Evolutionary conservation across 2,888 invertebrate genomes (phyloP), one percentile per base, ranked within the genome.

Genomic region (Formica aserva): DNA sequence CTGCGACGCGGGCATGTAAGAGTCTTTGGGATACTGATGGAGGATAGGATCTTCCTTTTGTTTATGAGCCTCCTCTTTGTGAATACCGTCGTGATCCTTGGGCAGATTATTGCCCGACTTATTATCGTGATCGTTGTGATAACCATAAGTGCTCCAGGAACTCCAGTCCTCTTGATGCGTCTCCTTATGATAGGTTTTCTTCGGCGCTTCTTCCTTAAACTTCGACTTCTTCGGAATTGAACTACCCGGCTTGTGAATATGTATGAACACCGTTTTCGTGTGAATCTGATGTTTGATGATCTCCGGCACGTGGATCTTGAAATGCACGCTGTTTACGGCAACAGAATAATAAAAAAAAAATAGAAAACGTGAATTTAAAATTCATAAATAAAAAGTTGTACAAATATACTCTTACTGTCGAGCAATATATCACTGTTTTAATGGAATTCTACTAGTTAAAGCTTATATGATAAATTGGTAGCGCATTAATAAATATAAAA

Each of bases 271-370:
- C 76, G 96, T 96, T 91, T 96, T 96, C 9, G 96, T 96, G 90
- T 96, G 96, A 85, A 95, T 95, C 69, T 96, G 95, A 85, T 96
- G 96, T 65, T 96, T 96, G 85, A 96, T 95, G 74, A 96, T 95
- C 92, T 96, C 96, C 26, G 96, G 96, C 11, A 96, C 95, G 92
- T 96, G 95, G 71, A 96, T 93, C 92, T 95, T 96, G 85, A 96
- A 95, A 91, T 96, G 96, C 74, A 96, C 95, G 90, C 96, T 96
- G 95, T 82, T 15, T 18, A 45, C 1, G 41, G 4, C 2, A 52
- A 52, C n/a, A n/a, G 6, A 52, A 2, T 92, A 83, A 67, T 5
- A 8, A 32, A 57, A 65, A 29, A 77, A 22, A 11, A 22, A 9
- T 11, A 0, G 11, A 8, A 13, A 22, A 26, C 38, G 13, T 26